Evolutionary conservation across 37 sponge, comb jelly and placozoan genomes (phyloP), one percentile per base, ranked within the genome.

Genomic region (Axinella damicornis): DNA sequence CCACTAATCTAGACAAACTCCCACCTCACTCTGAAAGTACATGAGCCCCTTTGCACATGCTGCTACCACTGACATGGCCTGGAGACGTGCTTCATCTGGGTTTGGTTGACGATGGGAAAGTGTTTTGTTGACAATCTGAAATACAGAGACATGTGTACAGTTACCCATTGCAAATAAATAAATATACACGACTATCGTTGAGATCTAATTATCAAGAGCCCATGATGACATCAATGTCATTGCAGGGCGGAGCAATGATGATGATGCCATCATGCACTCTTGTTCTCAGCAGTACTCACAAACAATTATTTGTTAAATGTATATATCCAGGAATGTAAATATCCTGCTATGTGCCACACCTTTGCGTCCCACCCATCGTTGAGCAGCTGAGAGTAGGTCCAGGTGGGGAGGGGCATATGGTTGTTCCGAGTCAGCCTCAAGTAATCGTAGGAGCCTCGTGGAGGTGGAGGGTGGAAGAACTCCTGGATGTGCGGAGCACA

Each of bases 401-500:
- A 78, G 25, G 59, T 74, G 21, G 30, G 13, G 14, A 85, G 57
- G 37, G 90, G 90, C 79, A 89, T 77, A 65, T 89, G 90, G 53
- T 89, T 89, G 80, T 89, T 84, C 33, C 90, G 59, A 24, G 90
- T 89, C 36, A 89, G 85, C 65, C 90, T 27, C 57, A 89, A 53
- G 79, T 89, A 89, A 71, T 89, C 90, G 37, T 89, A 89, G 57
- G 90, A 89, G 2, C 90, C 90, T 55, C 90, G 75, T 22, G 67
- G 41, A 24, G 90, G 90, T 21, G 90, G 90, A 39, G 85, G 84
- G 71, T 84, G 73, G 20, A 84, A 66, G 54, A 77, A 89, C 55
- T 79, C 79, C 53, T 89, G 90, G 38, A 89, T 84, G 74, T 89
- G 90, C 34, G 90, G 90, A 35, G 90, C 90, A 84, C 90, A 89